A percentile compares a stretch with the other conserved stretches of the same genome.
These are phyloP conservation scores for Protomyctophum bolini DNA, from an alignment of 2,113 vertebrate species.

Conservation along the genomic window DNA sequence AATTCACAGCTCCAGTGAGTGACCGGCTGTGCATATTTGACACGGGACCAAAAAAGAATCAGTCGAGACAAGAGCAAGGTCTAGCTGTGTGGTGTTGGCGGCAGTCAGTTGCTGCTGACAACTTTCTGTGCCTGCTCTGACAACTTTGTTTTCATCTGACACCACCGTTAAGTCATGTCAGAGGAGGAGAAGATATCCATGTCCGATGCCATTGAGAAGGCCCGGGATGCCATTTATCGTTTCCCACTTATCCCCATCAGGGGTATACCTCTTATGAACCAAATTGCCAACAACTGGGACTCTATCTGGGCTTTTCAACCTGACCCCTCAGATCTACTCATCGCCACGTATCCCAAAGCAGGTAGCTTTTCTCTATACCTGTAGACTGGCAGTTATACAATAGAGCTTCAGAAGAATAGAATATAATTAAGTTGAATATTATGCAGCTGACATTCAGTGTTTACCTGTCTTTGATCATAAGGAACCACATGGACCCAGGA, in stretches of 20 bases:
- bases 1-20: not conserved
- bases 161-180: slow-evolving; percentile 43
- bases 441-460: not conserved
- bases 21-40: slow-evolving; percentile 16
- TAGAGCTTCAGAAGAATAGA: not conserved
- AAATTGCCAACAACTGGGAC: slow-evolving; percentile 73
- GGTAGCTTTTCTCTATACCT: slow-evolving; percentile 41
- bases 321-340: slow-evolving; percentile 79
- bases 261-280: slow-evolving; percentile 73
- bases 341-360: slow-evolving; percentile 85
- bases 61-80: not conserved
- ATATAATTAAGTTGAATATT: not conserved
- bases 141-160: not conserved
- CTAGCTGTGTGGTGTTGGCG: too few species aligned
- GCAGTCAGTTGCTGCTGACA: too few species aligned
- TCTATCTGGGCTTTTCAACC: slow-evolving; percentile 74
- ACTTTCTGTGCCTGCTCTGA: too few species aligned
- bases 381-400: too few species aligned
- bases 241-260: slow-evolving; percentile 70
- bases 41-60: not conserved
- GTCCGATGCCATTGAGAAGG: slow-evolving; percentile 51
- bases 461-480: slow-evolving; percentile 39
- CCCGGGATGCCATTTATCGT: slow-evolving; percentile 36
- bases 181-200: slow-evolving; percentile 45
- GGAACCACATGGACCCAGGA: slow-evolving; percentile 88